phyloP scores from a whole-genome alignment of 2,113 vertebrate genomes.

The Chauna torquata region DNA sequence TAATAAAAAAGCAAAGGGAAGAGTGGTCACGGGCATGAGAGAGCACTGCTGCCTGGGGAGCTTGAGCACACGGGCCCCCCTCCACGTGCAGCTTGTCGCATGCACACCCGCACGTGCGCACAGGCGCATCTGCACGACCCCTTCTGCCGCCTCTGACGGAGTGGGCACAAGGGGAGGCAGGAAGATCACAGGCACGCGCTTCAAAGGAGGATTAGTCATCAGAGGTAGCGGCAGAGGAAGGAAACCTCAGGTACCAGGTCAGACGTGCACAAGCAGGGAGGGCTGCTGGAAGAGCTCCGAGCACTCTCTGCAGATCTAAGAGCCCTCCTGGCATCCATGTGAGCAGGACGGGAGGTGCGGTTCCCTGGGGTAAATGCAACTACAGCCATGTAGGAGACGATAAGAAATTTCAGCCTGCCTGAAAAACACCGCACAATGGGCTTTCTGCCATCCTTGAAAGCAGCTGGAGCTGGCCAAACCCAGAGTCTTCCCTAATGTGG shows the following conservation, averaged over 20 bases:
- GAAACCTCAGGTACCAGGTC: constrained; percentile 62
- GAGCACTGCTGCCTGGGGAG: background rate
- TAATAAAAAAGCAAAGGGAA: constrained; percentile 6
- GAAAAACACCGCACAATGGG: background rate
- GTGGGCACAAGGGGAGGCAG: constrained; percentile 9
- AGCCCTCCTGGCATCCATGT: accelerated
- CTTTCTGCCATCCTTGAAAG: background rate
- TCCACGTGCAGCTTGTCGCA: background rate
- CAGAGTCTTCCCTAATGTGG: background rate
- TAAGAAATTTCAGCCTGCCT: background rate
- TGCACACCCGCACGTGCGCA: constrained; percentile 28
- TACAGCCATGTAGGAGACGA: background rate
- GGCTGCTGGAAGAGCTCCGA: constrained; percentile 1
- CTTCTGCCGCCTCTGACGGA: background rate
- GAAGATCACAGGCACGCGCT: constrained; percentile 31
- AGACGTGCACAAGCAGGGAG: background rate
- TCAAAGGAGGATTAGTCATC: constrained; percentile 52
- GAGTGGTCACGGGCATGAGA: background rate
- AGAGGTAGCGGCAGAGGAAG: constrained; percentile 37
- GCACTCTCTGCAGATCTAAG: background rate
- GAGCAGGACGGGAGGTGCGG: background rate
- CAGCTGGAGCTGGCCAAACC: background rate
- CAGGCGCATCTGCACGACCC: background rate
- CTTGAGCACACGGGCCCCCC: background rate
- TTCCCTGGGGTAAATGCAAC: background rate